These are phyloP conservation scores for Butorides virescens DNA, from an alignment of 2,113 vertebrate genomes.

Conservation along the genomic window DNA sequence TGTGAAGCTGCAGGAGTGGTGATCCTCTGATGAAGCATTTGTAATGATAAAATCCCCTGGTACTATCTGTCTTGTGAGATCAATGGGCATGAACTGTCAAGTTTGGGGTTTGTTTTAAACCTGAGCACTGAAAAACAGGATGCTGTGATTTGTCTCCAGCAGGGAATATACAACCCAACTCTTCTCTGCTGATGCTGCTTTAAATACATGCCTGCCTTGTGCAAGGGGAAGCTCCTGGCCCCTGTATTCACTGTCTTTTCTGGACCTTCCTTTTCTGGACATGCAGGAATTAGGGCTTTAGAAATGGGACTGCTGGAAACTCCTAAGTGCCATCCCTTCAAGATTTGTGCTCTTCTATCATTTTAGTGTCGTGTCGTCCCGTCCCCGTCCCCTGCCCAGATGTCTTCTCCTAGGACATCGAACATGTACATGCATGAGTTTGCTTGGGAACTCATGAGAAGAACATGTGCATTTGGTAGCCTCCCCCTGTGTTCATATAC, in stretches of 20 bases:
- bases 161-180: neutral
- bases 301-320: neutral
- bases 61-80: neutral
- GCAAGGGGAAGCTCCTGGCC: neutral
- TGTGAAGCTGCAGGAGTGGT: neutral
- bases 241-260: neutral
- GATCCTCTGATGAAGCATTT: neutral
- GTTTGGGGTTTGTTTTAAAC: neutral
- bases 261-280: neutral
- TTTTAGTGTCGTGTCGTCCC: neutral
- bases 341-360: neutral
- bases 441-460: neutral
- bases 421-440: accelerated
- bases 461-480: neutral
- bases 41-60: neutral
- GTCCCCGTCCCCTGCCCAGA: accelerated
- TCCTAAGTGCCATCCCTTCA: neutral
- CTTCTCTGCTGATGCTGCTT: neutral
- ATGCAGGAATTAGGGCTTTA: neutral
- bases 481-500: neutral
- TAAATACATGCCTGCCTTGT: neutral
- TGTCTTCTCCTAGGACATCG: neutral
- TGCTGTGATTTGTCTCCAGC: neutral
- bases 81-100: neutral
- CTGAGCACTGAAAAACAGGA: neutral